Base-by-base conservation (phyloP, 2,888 invertebrate species). In the Latrodectus elegans region DNA sequence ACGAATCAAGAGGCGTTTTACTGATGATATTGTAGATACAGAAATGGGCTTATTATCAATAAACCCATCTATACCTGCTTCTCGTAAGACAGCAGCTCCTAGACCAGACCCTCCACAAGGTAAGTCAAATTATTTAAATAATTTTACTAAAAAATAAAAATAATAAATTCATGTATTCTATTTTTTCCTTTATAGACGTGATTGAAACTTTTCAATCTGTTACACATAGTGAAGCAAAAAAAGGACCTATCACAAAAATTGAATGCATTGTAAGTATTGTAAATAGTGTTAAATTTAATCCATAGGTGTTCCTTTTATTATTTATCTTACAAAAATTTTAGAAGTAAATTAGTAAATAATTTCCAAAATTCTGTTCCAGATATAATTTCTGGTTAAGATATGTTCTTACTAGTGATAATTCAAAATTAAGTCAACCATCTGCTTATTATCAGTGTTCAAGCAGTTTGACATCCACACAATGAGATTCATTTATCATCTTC, bases 21-120 rank as follows among this genome's bases (percentile, higher is more conserved):
- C 86, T 22, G 89, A 89, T 86, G 89, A 89, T 52, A 86, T 84
- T 6, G 86, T 84, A 6, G 89, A 83, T 73, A 83, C 86, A 15
- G 83, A 83, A 80, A 67, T 84, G 11, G 84, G 88, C 8, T 51
- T 88, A 12, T 68, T 84, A 15, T 76, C 84, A 26, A 17, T 77
- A 11, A 76, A 83, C 52, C 68, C 81, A 26, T 71, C 76, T 12
- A 80, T 85, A 80, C 80, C 80, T 10, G 68, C 80, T 52, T 67
- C 70, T 60, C 64, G 68, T 26, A 82, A 77, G 67, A 68, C 38
- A 10, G 53, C 65, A 12, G 8, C 38, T 14, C 64, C 64, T 9
- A 87, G 82, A 17, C 77, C 81, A 67, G 82, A 87, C 49, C 81
- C 77, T 22, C 82, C 81, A 8, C 67, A 81, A 78, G 87, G 87